A percentile compares a stretch with the other conserved stretches of the same genome.
These are phyloP conservation scores for Protodeltote pygarga DNA, from an alignment of 2,888 invertebrate species.

Conservation along the genomic window DNA sequence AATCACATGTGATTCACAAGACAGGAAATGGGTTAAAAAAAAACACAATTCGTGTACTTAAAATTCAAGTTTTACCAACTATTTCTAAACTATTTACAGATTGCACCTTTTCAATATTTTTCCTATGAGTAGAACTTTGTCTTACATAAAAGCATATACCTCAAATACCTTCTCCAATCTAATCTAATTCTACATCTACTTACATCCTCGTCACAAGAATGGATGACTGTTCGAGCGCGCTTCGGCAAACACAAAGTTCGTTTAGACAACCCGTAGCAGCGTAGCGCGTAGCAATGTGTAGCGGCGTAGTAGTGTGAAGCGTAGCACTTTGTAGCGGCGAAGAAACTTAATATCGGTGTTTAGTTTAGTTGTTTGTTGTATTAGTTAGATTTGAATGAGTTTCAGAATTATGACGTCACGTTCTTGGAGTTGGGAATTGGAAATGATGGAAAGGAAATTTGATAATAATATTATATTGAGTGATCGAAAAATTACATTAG, in stretches of 20 bases:
- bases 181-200: neutral
- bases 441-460: too few species aligned
- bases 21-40: too few species aligned
- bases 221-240: conserved; percentile 15
- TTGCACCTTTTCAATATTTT: too few species aligned
- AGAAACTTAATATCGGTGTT: neutral
- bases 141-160: neutral
- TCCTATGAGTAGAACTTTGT: too few species aligned
- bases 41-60: too few species aligned
- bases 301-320: conserved; percentile 4
- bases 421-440: too few species aligned
- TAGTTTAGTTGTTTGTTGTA: neutral
- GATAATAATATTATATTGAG: too few species aligned
- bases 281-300: conserved; percentile 16
- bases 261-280: conserved; percentile 15
- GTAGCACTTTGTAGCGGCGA: neutral
- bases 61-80: too few species aligned
- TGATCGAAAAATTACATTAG: too few species aligned
- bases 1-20: too few species aligned
- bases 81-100: too few species aligned
- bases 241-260: conserved; percentile 37
- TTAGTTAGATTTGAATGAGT: neutral
- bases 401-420: too few species aligned
- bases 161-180: neutral
- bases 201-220: conserved; percentile 8